Conservation (phyloP, 2,113 vertebrate genomes). For the Dicentrarchus labrax region DNA sequence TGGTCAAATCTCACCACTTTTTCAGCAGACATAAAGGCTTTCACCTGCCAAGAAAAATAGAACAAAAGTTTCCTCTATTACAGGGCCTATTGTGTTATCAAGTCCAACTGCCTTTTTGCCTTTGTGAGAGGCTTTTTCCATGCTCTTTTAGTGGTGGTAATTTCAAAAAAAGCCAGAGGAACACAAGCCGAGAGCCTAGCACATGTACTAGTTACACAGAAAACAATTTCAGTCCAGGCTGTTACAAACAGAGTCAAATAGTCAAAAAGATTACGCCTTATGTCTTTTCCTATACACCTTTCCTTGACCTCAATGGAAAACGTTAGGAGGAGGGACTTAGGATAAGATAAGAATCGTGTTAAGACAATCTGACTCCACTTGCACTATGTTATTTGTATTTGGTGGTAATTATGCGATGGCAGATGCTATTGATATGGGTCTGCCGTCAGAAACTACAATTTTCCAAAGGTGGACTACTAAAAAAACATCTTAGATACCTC, state of each 20-base stretch:
- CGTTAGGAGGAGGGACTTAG: too few species aligned
- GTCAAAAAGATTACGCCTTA: too few species aligned
- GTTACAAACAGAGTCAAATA: conserved; percentile 5
- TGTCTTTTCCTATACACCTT: too few species aligned
- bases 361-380: too few species aligned
- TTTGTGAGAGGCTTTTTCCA: not conserved
- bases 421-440: too few species aligned
- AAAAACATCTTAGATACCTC: too few species aligned
- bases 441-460: too few species aligned
- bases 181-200: conserved; percentile 1
- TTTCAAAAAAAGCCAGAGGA: not conserved
- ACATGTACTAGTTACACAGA: conserved; percentile 7
- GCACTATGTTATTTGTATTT: too few species aligned
- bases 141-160: not conserved
- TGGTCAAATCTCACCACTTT: conserved; percentile 34
- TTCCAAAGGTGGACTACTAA: too few species aligned
- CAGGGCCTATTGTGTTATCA: conserved; percentile 1
- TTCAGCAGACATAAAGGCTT: conserved; percentile 15
- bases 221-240: conserved; percentile 11
- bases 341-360: too few species aligned
- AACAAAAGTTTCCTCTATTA: not conserved
- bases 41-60: conserved; percentile 17
- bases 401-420: too few species aligned
- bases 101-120: conserved; percentile 2
- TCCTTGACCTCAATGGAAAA: too few species aligned